Conservation (phyloP, 2,888 invertebrate species). For the Autographa pulchrina region DNA sequence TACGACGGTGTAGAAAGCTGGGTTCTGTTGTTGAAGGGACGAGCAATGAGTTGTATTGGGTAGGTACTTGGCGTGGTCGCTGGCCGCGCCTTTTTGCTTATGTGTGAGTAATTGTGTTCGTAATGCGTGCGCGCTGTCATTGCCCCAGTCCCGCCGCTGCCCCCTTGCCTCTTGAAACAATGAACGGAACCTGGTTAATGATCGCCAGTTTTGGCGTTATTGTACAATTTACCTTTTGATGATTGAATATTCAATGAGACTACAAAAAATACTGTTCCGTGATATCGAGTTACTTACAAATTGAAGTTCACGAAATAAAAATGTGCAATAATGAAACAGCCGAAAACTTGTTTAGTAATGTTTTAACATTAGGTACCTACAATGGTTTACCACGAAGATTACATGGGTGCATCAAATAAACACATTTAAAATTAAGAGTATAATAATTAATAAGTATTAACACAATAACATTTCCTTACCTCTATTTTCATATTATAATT, state of each 20-base stretch:
- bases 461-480: too few relatives aligned
- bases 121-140: constrained; percentile 82
- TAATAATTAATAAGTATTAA: too few relatives aligned
- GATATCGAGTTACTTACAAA: constrained; percentile 14
- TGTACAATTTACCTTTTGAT: constrained; percentile 55
- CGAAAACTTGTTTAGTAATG: too few relatives aligned
- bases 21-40: constrained; percentile 53
- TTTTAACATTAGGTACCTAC: neutral
- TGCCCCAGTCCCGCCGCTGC: constrained; percentile 71
- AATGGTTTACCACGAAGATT: neutral
- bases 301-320: neutral
- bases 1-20: constrained; percentile 55
- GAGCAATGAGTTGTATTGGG: constrained; percentile 34
- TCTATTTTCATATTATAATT: too few relatives aligned
- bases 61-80: constrained; percentile 43
- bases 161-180: constrained; percentile 79
- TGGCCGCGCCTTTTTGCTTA: constrained; percentile 63
- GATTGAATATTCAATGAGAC: constrained; percentile 50
- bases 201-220: constrained; percentile 59
- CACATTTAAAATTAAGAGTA: too few relatives aligned
- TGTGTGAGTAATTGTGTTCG: constrained; percentile 72
- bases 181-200: constrained; percentile 79
- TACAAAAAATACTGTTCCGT: constrained; percentile 24
- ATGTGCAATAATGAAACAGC: neutral
- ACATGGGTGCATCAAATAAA: too few relatives aligned